A percentile compares a stretch with the other conserved stretches of the same genome.
Conservation (phyloP, 2,113 vertebrate species). For the Aspidoscelis tigris region DNA sequence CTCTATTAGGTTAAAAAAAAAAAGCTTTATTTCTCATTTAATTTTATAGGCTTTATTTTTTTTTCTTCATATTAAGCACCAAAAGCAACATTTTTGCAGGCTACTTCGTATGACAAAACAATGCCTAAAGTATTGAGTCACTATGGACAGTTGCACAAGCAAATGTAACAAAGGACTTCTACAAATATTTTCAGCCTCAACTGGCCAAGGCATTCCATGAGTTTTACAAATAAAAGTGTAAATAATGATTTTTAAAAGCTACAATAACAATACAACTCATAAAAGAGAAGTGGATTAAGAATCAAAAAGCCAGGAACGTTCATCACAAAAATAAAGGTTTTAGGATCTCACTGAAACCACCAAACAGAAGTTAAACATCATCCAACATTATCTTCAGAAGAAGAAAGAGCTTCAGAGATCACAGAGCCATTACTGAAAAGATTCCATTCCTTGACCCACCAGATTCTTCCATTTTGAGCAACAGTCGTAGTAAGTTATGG, state of each 20-base stretch:
- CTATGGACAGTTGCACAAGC: not conserved
- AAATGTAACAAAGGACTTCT: not conserved
- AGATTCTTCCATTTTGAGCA: no score
- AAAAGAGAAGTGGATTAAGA: not conserved
- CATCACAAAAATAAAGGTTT: not conserved
- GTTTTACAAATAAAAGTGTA: not conserved
- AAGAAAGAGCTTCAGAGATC: not conserved
- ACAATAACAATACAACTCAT: not conserved
- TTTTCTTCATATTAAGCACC: conserved; percentile 15
- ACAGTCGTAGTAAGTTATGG: no score
- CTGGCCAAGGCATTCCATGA: no score
- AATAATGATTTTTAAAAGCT: not conserved
- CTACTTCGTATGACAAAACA: not conserved
- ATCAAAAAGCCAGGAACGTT: not conserved
- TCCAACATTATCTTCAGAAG: not conserved
- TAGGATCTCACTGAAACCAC: not conserved
- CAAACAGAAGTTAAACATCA: not conserved
- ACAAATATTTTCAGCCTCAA: not conserved
- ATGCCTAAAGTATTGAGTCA: not conserved
- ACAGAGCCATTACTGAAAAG: not conserved
- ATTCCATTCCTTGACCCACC: not conserved
- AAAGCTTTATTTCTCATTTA: not conserved
- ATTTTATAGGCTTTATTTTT: conserved; percentile 27
- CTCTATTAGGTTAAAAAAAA: no score
- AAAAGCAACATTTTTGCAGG: not conserved